These are phyloP conservation scores for Halichoeres trimaculatus DNA, from an alignment of 2,113 vertebrate genomes.

Conservation along the genomic window DNA sequence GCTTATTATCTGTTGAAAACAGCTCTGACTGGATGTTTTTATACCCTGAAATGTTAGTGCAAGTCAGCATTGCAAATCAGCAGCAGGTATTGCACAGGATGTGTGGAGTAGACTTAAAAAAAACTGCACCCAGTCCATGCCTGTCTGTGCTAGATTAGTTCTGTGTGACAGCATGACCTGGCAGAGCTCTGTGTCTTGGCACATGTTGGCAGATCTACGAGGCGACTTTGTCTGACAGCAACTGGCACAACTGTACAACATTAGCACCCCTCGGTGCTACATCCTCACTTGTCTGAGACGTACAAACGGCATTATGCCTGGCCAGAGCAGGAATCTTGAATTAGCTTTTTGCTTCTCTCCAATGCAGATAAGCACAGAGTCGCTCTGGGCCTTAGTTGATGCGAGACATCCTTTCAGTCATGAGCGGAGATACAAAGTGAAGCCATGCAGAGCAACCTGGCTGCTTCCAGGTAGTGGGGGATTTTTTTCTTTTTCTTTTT, in stretches of 20 bases:
- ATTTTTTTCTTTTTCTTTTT: too few relatives aligned
- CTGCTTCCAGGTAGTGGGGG: slow-evolving; percentile 57
- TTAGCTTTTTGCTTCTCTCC: slow-evolving; percentile 46
- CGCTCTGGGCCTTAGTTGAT: slow-evolving; percentile 59
- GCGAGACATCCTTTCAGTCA: slow-evolving; percentile 73
- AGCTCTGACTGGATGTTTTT: not conserved
- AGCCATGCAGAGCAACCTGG: slow-evolving; percentile 70
- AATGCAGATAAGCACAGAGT: slow-evolving; percentile 58
- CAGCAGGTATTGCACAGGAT: slow-evolving; percentile 10
- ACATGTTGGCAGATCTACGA: slow-evolving; percentile 56
- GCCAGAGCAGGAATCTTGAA: slow-evolving; percentile 58
- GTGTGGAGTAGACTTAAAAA: slow-evolving; percentile 47
- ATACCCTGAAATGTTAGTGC: slow-evolving; percentile 17
- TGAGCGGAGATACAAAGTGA: slow-evolving; percentile 68
- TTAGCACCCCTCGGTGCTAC: slow-evolving; percentile 35
- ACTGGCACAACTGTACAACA: slow-evolving; percentile 58
- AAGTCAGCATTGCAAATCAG: slow-evolving; percentile 22
- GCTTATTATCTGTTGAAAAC: slow-evolving; percentile 21
- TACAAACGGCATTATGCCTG: slow-evolving; percentile 41
- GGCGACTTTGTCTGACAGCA: slow-evolving; percentile 53
- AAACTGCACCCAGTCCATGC: slow-evolving; percentile 42
- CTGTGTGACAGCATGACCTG: slow-evolving; percentile 63
- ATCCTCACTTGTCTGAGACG: slow-evolving; percentile 43
- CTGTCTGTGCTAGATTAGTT: slow-evolving; percentile 64
- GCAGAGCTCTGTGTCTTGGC: slow-evolving; percentile 57